A percentile compares a stretch with the other conserved stretches of the same genome.
These are phyloP conservation scores for human DNA, from an alignment of 2,113 vertebrate species.

Conservation along the genomic window DNA sequence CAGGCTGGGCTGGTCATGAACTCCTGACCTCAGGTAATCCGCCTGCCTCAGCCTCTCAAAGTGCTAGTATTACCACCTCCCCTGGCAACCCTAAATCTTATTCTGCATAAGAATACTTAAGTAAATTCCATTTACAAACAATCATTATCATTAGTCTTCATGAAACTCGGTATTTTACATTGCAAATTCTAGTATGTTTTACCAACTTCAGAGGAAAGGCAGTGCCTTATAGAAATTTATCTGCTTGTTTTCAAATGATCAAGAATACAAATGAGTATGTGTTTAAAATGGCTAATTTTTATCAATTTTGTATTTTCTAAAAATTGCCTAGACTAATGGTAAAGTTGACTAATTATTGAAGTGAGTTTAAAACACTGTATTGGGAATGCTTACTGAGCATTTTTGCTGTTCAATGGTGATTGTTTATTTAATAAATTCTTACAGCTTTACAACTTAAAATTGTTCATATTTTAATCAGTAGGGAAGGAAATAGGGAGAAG, in stretches of 20 bases:
- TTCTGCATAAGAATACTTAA: slow-evolving; percentile 20
- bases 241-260: slow-evolving; percentile 1
- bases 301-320: neutral
- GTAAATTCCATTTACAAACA: neutral
- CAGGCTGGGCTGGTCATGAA: too few relatives aligned
- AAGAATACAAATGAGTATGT: neutral
- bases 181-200: neutral
- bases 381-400: neutral
- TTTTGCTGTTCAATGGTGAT: neutral
- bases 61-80: too few relatives aligned
- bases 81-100: neutral
- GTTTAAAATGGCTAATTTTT: neutral
- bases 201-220: neutral
- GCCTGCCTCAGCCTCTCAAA: too few relatives aligned
- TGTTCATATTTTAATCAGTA: slow-evolving; percentile 25
- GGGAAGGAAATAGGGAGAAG: neutral
- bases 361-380: neutral
- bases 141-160: neutral
- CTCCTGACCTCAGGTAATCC: too few relatives aligned
- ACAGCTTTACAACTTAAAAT: slow-evolving; percentile 29
- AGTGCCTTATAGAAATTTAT: slow-evolving; percentile 14
- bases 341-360: neutral
- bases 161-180: neutral
- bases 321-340: neutral
- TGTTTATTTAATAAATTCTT: slow-evolving; percentile 28